Conservation (phyloP, 2,888 invertebrate genomes). For the Nipponacmea schrenckii region DNA sequence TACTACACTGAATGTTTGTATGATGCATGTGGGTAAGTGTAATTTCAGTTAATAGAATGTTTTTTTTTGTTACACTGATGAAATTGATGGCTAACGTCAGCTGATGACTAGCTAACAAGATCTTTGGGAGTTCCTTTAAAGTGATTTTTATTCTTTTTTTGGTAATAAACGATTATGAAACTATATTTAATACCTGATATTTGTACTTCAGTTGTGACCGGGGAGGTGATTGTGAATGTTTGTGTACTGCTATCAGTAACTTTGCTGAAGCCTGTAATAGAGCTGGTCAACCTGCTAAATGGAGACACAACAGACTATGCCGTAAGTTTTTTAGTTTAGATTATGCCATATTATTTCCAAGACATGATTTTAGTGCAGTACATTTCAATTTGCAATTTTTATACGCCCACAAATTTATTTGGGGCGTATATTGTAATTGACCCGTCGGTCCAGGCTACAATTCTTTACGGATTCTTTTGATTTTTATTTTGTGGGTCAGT, state of each 20-base stretch:
- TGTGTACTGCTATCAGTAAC: conserved; percentile 87
- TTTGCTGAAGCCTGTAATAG: conserved; percentile 84
- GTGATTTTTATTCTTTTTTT: too few species aligned
- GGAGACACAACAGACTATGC: conserved; percentile 84
- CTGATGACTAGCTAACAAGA: too few species aligned
- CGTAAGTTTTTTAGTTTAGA: conserved; percentile 74
- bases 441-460: too few species aligned
- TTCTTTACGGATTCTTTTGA: too few species aligned
- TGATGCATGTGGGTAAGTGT: conserved; percentile 76
- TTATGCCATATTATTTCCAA: neutral
- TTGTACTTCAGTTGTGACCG: conserved; percentile 78
- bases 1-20: conserved; percentile 74
- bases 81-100: too few species aligned
- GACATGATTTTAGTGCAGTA: neutral
- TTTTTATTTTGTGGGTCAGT: too few species aligned
- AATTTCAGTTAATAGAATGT: neutral
- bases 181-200: too few species aligned
- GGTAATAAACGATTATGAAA: too few species aligned
- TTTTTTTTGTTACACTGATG: too few species aligned
- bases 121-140: too few species aligned
- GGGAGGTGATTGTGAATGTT: conserved; percentile 89
- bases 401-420: too few species aligned
- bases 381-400: neutral
- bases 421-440: too few species aligned
- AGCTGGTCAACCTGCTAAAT: conserved; percentile 78